Evolutionary conservation across 35 echinoderm and acorn worm species (phyloP).

Genomic region (Apostichopus parvimensis): DNA sequence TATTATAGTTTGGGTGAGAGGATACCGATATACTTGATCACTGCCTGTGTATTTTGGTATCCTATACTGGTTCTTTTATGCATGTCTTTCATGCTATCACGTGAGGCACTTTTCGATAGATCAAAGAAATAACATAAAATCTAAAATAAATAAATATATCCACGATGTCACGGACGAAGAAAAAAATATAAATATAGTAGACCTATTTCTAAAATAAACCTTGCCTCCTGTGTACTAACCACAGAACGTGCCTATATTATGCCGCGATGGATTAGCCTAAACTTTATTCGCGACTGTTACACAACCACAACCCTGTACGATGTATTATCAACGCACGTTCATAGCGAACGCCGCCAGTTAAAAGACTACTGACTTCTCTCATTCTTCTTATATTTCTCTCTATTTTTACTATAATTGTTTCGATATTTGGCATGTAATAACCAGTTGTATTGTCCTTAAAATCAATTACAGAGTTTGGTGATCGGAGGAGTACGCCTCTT

Average conservation of each 20-base stretch:
- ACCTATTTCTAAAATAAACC: too few relatives aligned
- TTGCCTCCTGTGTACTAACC: too few relatives aligned
- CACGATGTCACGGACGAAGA: too few relatives aligned
- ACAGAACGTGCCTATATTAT: not conserved
- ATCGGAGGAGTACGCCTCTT: not conserved
- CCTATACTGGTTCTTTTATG: too few relatives aligned
- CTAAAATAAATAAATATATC: too few relatives aligned
- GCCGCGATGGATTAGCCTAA: not conserved
- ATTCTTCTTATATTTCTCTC: not conserved
- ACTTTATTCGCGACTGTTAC: not conserved
- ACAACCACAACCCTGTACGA: conserved; percentile 5
- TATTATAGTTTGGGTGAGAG: too few relatives aligned
- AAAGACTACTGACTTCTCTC: not conserved
- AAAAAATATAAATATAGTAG: too few relatives aligned
- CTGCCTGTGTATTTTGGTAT: too few relatives aligned
- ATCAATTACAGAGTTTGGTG: conserved; percentile 26
- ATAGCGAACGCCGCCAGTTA: conserved; percentile 28
- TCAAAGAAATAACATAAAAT: too few relatives aligned
- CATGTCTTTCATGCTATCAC: too few relatives aligned
- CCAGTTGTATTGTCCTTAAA: not conserved
- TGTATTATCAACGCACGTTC: conserved; percentile 16
- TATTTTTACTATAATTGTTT: conserved; percentile 2
- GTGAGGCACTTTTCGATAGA: too few relatives aligned
- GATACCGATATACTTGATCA: too few relatives aligned
- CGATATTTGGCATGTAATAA: conserved; percentile 32